Conservation (phyloP, 2,797 vertebrate genomes). For the Scyliorhinus canicula region DNA sequence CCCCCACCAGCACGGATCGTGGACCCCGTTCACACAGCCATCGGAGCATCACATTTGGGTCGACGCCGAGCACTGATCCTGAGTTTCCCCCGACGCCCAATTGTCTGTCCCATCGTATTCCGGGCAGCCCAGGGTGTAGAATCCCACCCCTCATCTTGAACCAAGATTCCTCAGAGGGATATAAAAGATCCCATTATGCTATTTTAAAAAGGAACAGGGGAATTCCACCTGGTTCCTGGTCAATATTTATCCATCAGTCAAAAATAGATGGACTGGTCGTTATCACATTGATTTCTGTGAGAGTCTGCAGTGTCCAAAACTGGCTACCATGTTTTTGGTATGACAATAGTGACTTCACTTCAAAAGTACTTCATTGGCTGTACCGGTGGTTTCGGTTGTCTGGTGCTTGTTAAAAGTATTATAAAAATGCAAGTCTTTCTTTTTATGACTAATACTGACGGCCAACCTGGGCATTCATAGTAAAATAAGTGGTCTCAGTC, state of each 20-base stretch:
- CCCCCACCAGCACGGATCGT: too few species aligned
- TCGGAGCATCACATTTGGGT: too few species aligned
- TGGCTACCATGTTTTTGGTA: background rate
- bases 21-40: too few species aligned
- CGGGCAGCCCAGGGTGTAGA: too few species aligned
- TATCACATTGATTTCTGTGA: background rate
- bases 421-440: background rate
- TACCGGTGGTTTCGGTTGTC: background rate
- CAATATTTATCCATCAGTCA: background rate
- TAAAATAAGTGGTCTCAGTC: background rate
- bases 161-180: background rate
- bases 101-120: too few species aligned
- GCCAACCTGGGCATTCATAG: background rate
- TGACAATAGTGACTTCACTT: background rate
- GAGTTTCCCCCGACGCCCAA: too few species aligned
- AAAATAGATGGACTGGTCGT: background rate
- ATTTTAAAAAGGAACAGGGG: background rate
- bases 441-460: background rate
- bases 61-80: too few species aligned
- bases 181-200: background rate
- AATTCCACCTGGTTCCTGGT: background rate
- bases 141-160: too few species aligned
- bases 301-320: background rate
- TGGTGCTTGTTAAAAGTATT: background rate
- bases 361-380: background rate